Percentiles rank a stretch among this genome's conserved stretches.
phyloP scores from a whole-genome alignment of 2,113 vertebrate species.

The Gracilinanus agilis region DNA sequence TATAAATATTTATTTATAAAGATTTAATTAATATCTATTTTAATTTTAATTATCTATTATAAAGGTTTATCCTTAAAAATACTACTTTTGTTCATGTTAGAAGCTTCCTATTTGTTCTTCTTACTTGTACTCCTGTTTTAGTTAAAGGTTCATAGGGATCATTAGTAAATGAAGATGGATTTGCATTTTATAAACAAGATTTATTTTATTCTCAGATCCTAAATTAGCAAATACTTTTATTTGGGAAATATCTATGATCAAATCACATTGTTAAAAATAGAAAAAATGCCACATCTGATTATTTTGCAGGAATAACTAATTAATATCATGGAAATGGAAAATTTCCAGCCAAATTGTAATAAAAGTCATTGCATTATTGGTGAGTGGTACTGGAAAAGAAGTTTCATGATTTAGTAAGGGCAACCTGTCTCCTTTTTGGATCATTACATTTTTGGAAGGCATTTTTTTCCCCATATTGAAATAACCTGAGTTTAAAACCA shows the following conservation, averaged over 20 bases:
- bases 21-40: no score
- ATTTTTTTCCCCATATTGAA: neutral
- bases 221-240: neutral
- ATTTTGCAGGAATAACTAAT: neutral
- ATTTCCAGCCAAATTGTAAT: neutral
- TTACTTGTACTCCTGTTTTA: neutral
- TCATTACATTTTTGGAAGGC: neutral
- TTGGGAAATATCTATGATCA: neutral
- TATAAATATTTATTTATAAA: no score
- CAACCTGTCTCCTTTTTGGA: neutral
- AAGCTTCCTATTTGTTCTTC: neutral
- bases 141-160: neutral
- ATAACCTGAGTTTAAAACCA: neutral
- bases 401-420: neutral
- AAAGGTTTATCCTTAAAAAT: neutral
- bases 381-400: neutral
- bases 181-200: neutral
- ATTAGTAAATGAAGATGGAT: neutral
- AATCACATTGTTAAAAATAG: neutral
- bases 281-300: neutral
- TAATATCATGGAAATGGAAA: neutral
- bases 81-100: neutral
- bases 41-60: no score
- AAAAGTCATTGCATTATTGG: neutral
- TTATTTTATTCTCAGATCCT: neutral